Conservation (phyloP, 2,888 invertebrate species). For the Tipula vernalis region DNA sequence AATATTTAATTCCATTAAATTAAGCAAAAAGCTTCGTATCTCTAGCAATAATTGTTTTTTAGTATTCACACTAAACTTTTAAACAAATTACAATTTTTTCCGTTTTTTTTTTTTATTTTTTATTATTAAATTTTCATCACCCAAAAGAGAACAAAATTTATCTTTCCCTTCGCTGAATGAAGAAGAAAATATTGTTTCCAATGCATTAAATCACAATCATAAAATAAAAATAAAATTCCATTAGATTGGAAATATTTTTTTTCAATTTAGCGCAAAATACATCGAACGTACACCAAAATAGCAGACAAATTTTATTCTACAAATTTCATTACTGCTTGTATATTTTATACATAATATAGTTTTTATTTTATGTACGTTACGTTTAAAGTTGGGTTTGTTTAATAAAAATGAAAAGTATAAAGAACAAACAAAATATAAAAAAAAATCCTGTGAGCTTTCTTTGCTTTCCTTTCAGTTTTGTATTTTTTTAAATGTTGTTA, state of each 20-base stretch:
- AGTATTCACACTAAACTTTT: neutral
- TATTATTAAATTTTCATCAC: neutral
- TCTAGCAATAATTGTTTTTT: neutral
- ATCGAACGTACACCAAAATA: neutral
- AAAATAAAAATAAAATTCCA: neutral
- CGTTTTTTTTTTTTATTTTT: neutral
- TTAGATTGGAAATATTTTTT: neutral
- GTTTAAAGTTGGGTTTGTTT: neutral
- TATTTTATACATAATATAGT: neutral
- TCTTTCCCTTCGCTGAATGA: neutral
- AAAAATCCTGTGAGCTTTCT: neutral
- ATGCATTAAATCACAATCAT: neutral
- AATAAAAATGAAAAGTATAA: neutral
- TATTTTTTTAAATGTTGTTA: neutral
- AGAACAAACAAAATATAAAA: neutral
- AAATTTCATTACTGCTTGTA: no score
- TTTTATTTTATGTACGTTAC: neutral
- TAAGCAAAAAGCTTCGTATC: neutral
- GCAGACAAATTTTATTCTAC: neutral
- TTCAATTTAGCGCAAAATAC: neutral
- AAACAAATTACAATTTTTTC: neutral
- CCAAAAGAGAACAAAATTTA: neutral
- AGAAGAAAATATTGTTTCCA: neutral
- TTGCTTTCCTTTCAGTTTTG: neutral
- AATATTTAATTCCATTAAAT: neutral